Evolutionary conservation across 2,113 vertebrate genomes (phyloP), one percentile per base, ranked within the genome.

Genomic region (Mastomys natalensis): DNA sequence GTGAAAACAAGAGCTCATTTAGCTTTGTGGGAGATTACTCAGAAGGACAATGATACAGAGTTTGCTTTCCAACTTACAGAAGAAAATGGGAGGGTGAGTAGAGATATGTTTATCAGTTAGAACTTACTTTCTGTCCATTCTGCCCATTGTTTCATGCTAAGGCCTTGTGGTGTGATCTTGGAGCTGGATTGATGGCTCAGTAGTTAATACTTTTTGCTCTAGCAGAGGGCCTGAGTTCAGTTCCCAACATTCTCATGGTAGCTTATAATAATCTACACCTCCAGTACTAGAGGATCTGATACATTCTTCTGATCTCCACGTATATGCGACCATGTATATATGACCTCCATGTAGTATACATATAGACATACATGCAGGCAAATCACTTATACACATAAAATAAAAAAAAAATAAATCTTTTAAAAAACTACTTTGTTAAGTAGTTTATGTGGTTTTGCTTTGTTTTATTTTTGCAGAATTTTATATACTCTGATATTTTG

Each of bases 1-100:
- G 73, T 90, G n/a, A 92, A 94, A 95, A 96, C 1, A 70, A 90
- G 55, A 84, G 31, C 82, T 87, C 62, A 81, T 87, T 94, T 96
- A 87, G 19, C 58, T 87, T 78, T 87, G 73, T 26, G 31, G 43
- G 26, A 81, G 80, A 40, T 91, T 90, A 70, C 66, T 84, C 82
- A 85, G 22, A 94, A 91, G 87, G n/a, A 86, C 34, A 95, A 10
- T 70, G 58, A 68, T 68, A 89, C 10, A 85, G 87, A 94, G 93
- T 81, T 43, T 84, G 15, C 43, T 45, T 93, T 95, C 60, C 87
- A 51, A 90, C 21, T 9, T 90, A 80, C 10, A 87, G 64, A 80
- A 87, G 40, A 31, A 68, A 37, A 21, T 80, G 1, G 34, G 76
- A 62, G 31, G 87, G 60, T 16, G 15, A 93, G 19, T 43, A 62